Evolutionary conservation across 2,113 vertebrate genomes (phyloP).

Genomic region (Ictalurus punctatus): DNA sequence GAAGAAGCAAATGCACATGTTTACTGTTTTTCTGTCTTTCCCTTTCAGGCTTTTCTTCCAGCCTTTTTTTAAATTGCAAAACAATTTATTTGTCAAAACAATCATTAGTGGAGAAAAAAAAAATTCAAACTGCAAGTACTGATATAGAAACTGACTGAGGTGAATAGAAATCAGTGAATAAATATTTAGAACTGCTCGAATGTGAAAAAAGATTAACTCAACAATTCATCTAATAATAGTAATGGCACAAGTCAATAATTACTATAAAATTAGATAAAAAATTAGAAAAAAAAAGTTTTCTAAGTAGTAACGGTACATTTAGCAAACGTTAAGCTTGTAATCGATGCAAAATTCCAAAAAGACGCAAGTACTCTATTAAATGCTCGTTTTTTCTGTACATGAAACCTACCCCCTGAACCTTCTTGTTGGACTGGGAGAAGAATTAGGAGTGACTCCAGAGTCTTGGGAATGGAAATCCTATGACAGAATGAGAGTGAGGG

Average conservation of each 20-base stretch:
- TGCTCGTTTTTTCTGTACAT: background rate
- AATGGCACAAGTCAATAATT: background rate
- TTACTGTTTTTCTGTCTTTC: background rate
- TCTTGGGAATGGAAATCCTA: constrained; percentile 72
- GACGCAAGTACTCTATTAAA: background rate
- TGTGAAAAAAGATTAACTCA: background rate
- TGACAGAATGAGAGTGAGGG: constrained; percentile 13
- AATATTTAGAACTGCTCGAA: background rate
- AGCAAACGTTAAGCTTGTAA: too few species aligned
- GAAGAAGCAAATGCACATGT: background rate
- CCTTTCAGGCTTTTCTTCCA: background rate
- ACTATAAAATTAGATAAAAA: background rate
- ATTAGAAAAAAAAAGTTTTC: background rate
- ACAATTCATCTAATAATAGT: background rate
- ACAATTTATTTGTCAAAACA: background rate
- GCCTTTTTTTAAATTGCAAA: background rate
- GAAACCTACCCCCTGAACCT: constrained; percentile 70
- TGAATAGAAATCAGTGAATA: background rate
- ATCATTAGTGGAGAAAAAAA: background rate
- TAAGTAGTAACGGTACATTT: background rate
- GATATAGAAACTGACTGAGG: background rate
- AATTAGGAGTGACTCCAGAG: constrained; percentile 76
- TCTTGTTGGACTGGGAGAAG: constrained; percentile 74
- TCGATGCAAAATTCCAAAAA: background rate
- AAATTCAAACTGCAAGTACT: background rate